phyloP scores from a whole-genome alignment of 2,888 invertebrate species.

The Melikaiella ostensackeni region DNA sequence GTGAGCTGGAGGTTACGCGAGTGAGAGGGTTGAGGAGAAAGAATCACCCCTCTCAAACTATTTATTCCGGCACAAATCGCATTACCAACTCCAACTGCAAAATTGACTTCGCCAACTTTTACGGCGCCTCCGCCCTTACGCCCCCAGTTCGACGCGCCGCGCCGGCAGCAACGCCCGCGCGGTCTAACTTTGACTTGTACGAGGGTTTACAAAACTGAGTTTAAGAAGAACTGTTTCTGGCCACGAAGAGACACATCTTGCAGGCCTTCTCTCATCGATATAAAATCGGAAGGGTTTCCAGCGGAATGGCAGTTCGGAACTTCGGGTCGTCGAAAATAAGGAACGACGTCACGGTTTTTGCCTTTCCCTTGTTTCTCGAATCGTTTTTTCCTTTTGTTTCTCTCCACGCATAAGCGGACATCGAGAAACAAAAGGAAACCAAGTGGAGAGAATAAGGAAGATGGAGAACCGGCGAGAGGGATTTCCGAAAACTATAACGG shows the following conservation, averaged over 20 bases:
- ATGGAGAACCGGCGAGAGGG: conserved; percentile 8
- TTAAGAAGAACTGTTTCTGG: conserved; percentile 75
- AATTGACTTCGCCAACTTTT: conserved; percentile 77
- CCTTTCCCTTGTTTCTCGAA: neutral
- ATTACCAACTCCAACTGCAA: conserved; percentile 77
- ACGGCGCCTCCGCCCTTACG: conserved; percentile 70
- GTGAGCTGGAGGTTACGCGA: conserved; percentile 54
- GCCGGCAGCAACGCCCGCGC: conserved; percentile 58
- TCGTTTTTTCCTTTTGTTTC: conserved; percentile 1
- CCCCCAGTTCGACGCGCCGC: conserved; percentile 62
- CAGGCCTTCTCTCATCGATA: conserved; percentile 64
- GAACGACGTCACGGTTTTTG: conserved; percentile 50
- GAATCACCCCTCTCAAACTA: conserved; percentile 63
- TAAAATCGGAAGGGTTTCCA: conserved; percentile 65
- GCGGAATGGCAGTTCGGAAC: conserved; percentile 66
- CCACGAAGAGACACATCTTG: conserved; percentile 59
- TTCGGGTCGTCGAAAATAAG: conserved; percentile 60
- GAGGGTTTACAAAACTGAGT: conserved; percentile 76
- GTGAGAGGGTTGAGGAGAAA: conserved; percentile 43
- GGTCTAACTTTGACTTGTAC: conserved; percentile 75
- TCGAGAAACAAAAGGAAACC: conserved; percentile 13
- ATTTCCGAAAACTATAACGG: conserved; percentile 31
- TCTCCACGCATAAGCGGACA: conserved; percentile 6
- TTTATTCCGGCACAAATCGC: conserved; percentile 77
- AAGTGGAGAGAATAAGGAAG: conserved; percentile 8